Evolutionary conservation across 2,113 vertebrate genomes (phyloP).

Genomic region (Campylomormyrus tamandua): DNA sequence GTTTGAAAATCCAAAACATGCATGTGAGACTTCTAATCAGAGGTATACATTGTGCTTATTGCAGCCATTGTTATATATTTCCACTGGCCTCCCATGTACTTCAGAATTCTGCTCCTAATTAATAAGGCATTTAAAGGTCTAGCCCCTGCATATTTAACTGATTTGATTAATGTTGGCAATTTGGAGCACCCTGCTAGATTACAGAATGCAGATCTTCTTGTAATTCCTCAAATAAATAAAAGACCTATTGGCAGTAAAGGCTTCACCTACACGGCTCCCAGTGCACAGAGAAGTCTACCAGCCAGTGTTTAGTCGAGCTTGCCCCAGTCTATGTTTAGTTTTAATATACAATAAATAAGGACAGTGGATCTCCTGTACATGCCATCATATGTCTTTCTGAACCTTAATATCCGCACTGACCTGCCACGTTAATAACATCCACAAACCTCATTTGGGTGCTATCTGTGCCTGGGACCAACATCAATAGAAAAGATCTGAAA

Average conservation of each 20-base stretch:
- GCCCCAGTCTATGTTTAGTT: not conserved
- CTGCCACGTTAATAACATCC: not conserved
- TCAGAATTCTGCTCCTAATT: not conserved
- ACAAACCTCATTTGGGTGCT: not conserved
- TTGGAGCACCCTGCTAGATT: not conserved
- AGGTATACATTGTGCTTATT: not conserved
- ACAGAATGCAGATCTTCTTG: not conserved
- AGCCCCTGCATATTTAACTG: slow-evolving; percentile 1
- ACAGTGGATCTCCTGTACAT: not conserved
- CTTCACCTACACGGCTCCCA: not conserved
- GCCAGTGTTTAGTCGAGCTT: not conserved
- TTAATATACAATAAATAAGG: not conserved
- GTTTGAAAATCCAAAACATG: not conserved
- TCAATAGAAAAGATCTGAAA: not conserved
- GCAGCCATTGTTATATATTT: not conserved
- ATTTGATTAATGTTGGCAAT: not conserved
- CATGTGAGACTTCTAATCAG: not conserved
- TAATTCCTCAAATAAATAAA: slow-evolving; percentile 5
- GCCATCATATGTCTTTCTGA: not conserved
- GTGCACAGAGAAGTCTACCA: not conserved
- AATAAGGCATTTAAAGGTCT: not conserved
- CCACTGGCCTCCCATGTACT: not conserved
- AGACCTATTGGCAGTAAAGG: not conserved
- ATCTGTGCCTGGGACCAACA: not conserved
- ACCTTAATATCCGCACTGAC: not conserved